Conservation (phyloP, 1,140 invertebrate genomes). For the Zaprionus lachaisei region DNA sequence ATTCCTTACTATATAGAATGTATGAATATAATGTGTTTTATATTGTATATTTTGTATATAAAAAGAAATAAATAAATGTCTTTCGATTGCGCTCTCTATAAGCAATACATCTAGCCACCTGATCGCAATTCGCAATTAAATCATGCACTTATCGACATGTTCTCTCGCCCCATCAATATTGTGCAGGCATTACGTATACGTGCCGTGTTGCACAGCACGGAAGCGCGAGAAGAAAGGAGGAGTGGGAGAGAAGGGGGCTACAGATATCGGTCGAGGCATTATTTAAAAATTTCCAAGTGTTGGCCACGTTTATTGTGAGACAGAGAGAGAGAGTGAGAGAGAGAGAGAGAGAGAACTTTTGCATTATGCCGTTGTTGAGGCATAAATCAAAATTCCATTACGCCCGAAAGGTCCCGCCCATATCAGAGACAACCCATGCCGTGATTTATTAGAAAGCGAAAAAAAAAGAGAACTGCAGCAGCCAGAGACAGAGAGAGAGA, state of each 20-base stretch:
- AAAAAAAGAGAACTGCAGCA: slow-evolving; percentile 10
- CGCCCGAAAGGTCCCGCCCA: slow-evolving; percentile 82
- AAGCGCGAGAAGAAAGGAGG: background rate
- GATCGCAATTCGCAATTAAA: background rate
- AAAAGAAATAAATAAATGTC: no score
- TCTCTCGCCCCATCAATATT: slow-evolving; percentile 22
- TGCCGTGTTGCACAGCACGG: slow-evolving; percentile 7
- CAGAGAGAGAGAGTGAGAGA: background rate
- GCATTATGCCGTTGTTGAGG: slow-evolving; percentile 71
- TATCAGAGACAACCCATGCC: slow-evolving; percentile 84
- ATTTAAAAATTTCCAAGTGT: slow-evolving; percentile 46
- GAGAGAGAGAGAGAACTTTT: slow-evolving; percentile 70
- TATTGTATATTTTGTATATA: no score
- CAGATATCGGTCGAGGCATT: slow-evolving; percentile 32
- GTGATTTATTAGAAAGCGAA: slow-evolving; percentile 83
- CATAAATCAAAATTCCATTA: slow-evolving; percentile 84
- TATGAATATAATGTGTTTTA: no score
- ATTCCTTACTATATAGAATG: no score
- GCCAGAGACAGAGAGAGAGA: slow-evolving; percentile 20
- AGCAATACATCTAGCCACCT: background rate
- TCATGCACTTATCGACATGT: slow-evolving; percentile 1
- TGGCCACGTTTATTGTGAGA: slow-evolving; percentile 19
- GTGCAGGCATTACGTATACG: slow-evolving; percentile 38
- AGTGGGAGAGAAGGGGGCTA: background rate
- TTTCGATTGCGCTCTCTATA: background rate